Evolutionary conservation across 2,113 vertebrate species (phyloP), one percentile per base, ranked within the genome.

Genomic region (Odocoileus hemionus): DNA sequence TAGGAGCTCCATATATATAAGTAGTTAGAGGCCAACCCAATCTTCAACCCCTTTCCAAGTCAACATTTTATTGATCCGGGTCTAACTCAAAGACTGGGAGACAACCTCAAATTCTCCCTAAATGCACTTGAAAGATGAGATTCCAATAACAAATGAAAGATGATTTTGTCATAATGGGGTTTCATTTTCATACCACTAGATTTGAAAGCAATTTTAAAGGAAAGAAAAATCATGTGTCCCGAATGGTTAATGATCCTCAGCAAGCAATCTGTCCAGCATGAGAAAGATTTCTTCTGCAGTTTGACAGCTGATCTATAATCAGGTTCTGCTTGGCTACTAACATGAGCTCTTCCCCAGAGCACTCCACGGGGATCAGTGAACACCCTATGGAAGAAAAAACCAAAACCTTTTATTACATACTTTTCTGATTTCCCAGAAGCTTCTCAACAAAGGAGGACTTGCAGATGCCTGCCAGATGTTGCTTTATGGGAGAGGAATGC

Each of bases 201-300:
- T 91, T 97, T 95, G 96, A 98, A 97, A 98, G 80, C 78, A 97
- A 97, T 97, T 96, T 97, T 88, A 91, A 47, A 23, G 19, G n/a
- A 17, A 67, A 86, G 76, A 95, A 30, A 50, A 52, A 88, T 74
- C 54, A 0, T 2, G 17, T 47, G 92, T 98, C 97, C 97, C 95
- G 97, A 98, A 98, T 98, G 92, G 96, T 98, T 99, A 98, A 98
- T 98, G 98, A 98, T 97, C 97, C 98, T 98, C 86, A 87, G 87
- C 96, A 97, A 98, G 97, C 98, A 98, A 98, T 98, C 96, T 98
- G 94, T 97, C 97, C 97, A 95, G 96, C 97, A 61, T 85, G 96
- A 96, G 98, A 88, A 96, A 96, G 91, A 97, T 97, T 98, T 98
- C 87, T 93, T 98, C 64, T 52, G 45, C 94, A 92, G 23, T 88